These are phyloP conservation scores for Endotricha flammealis DNA, from an alignment of 2,888 invertebrate species.

Conservation along the genomic window DNA sequence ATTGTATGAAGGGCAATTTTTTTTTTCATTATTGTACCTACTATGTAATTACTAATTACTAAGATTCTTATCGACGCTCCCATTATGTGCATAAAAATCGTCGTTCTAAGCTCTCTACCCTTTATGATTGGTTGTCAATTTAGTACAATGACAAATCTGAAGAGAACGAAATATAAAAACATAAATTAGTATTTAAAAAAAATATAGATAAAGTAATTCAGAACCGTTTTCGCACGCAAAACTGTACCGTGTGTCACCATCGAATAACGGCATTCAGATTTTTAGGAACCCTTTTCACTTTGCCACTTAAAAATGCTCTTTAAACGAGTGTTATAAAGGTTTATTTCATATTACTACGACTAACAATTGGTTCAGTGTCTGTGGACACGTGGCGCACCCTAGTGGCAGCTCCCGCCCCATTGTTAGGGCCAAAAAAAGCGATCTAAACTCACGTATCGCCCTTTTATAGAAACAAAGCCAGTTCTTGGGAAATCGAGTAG, in stretches of 20 bases:
- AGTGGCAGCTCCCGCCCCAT: conserved; percentile 40
- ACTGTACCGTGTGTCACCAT: not conserved
- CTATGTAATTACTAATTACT: no score
- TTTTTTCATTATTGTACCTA: no score
- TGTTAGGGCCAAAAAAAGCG: conserved; percentile 68
- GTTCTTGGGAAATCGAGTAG: conserved; percentile 50
- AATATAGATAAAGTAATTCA: no score
- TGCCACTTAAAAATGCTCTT: conserved; percentile 12
- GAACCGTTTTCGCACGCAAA: not conserved
- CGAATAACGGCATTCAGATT: not conserved
- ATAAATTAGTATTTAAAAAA: no score
- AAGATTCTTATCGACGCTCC: no score
- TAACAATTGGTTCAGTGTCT: conserved; percentile 26
- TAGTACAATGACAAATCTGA: no score
- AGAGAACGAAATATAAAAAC: no score
- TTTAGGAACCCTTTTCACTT: not conserved
- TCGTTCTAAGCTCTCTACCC: no score
- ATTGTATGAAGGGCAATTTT: no score
- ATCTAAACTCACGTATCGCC: conserved; percentile 58
- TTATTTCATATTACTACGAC: conserved; percentile 14
- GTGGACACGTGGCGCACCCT: conserved; percentile 56
- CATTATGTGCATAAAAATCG: no score
- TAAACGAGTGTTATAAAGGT: conserved; percentile 9
- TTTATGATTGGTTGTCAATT: no score
- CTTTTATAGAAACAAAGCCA: conserved; percentile 50